These are phyloP conservation scores for Marmota monax DNA, from an alignment of 2,113 vertebrate species.

Conservation along the genomic window DNA sequence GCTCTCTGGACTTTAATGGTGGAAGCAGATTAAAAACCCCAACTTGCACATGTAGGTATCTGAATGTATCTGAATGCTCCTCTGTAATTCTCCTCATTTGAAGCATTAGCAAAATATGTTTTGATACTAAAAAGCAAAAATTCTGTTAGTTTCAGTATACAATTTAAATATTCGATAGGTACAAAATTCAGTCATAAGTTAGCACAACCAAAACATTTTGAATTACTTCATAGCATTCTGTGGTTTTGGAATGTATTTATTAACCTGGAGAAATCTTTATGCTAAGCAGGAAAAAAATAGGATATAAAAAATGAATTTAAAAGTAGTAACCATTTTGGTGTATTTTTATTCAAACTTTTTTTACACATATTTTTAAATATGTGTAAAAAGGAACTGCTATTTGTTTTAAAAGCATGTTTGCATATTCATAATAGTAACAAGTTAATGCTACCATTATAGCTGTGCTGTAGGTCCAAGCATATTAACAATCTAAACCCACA, in stretches of 20 bases:
- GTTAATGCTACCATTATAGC: not conserved
- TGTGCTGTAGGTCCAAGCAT: not conserved
- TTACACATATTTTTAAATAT: not conserved
- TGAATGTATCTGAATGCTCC: not conserved
- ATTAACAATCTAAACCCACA: not conserved
- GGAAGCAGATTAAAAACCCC: not conserved
- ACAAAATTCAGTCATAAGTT: not conserved
- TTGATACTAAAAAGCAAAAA: not conserved
- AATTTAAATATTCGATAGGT: conserved; percentile 45
- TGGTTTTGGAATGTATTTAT: conserved; percentile 20
- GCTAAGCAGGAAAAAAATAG: not conserved
- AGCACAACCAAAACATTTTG: conserved; percentile 31
- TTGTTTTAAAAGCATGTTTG: conserved; percentile 45
- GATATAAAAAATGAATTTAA: conserved; percentile 56
- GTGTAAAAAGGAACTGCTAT: not conserved
- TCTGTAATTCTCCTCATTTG: conserved; percentile 7
- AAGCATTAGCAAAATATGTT: conserved; percentile 16
- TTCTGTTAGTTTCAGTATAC: conserved; percentile 14
- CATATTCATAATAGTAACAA: conserved; percentile 21
- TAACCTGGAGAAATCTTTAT: conserved; percentile 33
- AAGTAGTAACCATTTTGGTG: conserved; percentile 14
- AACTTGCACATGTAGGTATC: not conserved
- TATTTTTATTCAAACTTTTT: conserved; percentile 38
- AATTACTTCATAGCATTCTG: conserved; percentile 38
- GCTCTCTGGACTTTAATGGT: not conserved